Evolutionary conservation across 2,888 invertebrate genomes (phyloP).

Genomic region (Villa cingulata): DNA sequence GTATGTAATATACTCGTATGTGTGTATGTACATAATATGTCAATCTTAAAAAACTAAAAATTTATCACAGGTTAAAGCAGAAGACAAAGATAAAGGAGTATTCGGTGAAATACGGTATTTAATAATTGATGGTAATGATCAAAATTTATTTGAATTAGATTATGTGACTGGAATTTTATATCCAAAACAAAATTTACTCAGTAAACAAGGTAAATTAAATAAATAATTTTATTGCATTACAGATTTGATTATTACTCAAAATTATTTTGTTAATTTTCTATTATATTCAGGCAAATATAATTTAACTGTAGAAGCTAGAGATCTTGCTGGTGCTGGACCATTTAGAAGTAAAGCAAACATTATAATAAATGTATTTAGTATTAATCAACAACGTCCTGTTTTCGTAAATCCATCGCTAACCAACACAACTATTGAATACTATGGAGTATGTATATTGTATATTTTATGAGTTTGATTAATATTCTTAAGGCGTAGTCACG

Average conservation of each 20-base stretch:
- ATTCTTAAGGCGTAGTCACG: too few relatives aligned
- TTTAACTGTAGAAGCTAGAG: slow-evolving; percentile 60
- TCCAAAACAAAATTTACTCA: slow-evolving; percentile 56
- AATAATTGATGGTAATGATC: slow-evolving; percentile 53
- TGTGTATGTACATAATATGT: too few relatives aligned
- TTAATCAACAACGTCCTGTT: slow-evolving; percentile 69
- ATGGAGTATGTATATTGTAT: slow-evolving; percentile 47
- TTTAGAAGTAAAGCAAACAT: slow-evolving; percentile 56
- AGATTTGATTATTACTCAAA: too few relatives aligned
- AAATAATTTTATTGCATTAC: too few relatives aligned
- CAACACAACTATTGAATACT: slow-evolving; percentile 65
- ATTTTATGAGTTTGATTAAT: too few relatives aligned
- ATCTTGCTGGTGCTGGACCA: slow-evolving; percentile 53
- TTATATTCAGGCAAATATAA: slow-evolving; percentile 35
- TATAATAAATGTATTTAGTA: slow-evolving; percentile 59
- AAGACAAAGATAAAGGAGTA: slow-evolving; percentile 64
- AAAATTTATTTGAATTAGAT: slow-evolving; percentile 60
- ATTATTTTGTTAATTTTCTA: not conserved
- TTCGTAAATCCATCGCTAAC: slow-evolving; percentile 64
- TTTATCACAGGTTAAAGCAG: slow-evolving; percentile 47
- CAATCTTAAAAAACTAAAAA: not conserved
- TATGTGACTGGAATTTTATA: slow-evolving; percentile 66
- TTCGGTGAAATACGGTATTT: slow-evolving; percentile 65
- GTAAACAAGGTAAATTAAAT: slow-evolving; percentile 35
- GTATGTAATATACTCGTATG: too few relatives aligned